A percentile compares a stretch with the other conserved stretches of the same genome.
Evolutionary conservation across 1,140 invertebrate species (phyloP).

Genomic region (Microplitis demolitor): DNA sequence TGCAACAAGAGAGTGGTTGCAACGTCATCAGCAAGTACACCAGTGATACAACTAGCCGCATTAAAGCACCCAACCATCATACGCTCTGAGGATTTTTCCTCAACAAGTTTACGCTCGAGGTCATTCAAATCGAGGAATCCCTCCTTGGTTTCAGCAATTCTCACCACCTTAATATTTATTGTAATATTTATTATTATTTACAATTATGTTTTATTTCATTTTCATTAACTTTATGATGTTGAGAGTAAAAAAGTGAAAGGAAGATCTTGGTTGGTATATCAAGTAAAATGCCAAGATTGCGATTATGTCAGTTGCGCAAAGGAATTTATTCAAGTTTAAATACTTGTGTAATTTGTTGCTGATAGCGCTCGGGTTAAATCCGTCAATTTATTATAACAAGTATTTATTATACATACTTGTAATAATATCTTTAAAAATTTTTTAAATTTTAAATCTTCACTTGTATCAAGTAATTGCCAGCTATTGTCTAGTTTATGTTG

Average conservation of each 20-base stretch:
- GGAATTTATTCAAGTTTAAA: constrained; percentile 5
- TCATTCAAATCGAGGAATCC: constrained; percentile 81
- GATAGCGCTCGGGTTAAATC: not conserved
- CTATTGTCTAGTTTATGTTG: constrained; percentile 3
- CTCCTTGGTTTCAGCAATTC: constrained; percentile 76
- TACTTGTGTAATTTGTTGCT: not conserved
- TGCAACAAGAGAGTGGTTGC: constrained; percentile 82
- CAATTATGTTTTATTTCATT: no score
- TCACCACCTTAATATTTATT: constrained; percentile 66
- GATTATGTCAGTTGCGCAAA: not conserved
- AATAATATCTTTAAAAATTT: no score
- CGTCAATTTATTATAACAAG: not conserved
- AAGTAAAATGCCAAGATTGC: constrained; percentile 3
- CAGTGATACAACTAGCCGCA: constrained; percentile 88
- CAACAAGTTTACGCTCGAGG: constrained; percentile 74
- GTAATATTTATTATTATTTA: not conserved
- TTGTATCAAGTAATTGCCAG: not conserved
- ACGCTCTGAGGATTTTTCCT: constrained; percentile 62
- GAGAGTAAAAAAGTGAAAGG: constrained; percentile 13
- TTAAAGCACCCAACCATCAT: constrained; percentile 85
- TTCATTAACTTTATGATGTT: no score
- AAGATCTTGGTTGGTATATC: not conserved
- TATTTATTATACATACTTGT: not conserved
- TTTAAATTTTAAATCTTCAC: not conserved
- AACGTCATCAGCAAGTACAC: constrained; percentile 84